Conservation (phyloP, 2,888 invertebrate genomes). For the Orgyia antiqua region DNA sequence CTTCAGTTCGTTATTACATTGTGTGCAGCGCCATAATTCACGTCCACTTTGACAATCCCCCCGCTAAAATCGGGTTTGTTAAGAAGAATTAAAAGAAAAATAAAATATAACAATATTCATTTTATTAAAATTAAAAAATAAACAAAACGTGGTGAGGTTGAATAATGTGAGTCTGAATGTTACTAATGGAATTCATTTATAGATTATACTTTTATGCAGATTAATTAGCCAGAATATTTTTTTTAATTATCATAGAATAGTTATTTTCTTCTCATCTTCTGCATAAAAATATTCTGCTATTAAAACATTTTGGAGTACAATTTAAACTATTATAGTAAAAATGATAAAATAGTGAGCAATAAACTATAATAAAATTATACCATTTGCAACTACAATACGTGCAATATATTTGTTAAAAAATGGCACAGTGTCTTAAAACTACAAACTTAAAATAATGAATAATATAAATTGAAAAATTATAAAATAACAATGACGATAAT, state of each 20-base stretch:
- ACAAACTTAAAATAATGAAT: constrained; percentile 34
- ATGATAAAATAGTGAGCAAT: constrained; percentile 40
- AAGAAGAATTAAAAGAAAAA: constrained; percentile 43
- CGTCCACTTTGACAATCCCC: constrained; percentile 72
- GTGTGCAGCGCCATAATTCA: constrained; percentile 70
- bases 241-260: no score
- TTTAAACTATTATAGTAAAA: no score
- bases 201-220: constrained; percentile 38
- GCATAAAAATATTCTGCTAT: constrained; percentile 34
- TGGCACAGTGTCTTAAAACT: constrained; percentile 30
- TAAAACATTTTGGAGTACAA: no score
- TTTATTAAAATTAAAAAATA: constrained; percentile 58
- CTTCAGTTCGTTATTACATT: constrained; percentile 47
- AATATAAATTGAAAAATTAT: constrained; percentile 33
- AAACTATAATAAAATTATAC: no score
- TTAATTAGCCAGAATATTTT: not conserved
- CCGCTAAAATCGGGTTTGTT: constrained; percentile 47
- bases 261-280: constrained; percentile 6
- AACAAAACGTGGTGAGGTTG: constrained; percentile 38
- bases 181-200: constrained; percentile 35
- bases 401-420: constrained; percentile 33
- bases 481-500: constrained; percentile 37
- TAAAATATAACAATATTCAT: constrained; percentile 40
- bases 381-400: constrained; percentile 57
- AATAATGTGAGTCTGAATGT: constrained; percentile 45